Evolutionary conservation across 2,888 invertebrate genomes (phyloP).

Genomic region (Rotaria sp.): DNA sequence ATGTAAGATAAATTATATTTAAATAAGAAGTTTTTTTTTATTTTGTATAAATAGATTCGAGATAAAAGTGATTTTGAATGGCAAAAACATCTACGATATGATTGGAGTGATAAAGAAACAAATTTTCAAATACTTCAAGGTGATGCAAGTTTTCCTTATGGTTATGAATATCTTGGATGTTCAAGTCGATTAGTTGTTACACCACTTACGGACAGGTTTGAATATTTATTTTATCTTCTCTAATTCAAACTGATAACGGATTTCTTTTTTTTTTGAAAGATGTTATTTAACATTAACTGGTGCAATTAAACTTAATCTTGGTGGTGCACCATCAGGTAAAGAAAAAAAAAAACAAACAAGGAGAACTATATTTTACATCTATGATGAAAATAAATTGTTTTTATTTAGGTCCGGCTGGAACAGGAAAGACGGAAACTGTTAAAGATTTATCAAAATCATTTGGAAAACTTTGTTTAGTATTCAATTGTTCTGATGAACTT

Average conservation of each 20-base stretch:
- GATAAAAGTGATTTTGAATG: conserved; percentile 53
- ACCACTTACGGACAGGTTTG: conserved; percentile 52
- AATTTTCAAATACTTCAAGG: conserved; percentile 53
- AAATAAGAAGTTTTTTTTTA: background rate
- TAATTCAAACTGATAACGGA: background rate
- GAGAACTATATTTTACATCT: background rate
- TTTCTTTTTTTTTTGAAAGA: background rate
- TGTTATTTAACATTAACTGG: conserved; percentile 41
- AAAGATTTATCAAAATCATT: conserved; percentile 55
- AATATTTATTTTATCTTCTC: conserved; percentile 39
- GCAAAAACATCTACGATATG: conserved; percentile 54
- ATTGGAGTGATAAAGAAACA: conserved; percentile 54
- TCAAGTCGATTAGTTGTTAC: conserved; percentile 54
- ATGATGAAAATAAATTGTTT: background rate
- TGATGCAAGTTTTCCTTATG: conserved; percentile 52
- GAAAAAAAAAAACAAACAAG: too few relatives aligned
- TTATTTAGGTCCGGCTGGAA: conserved; percentile 50
- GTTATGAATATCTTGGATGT: conserved; percentile 55
- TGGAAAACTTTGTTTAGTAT: conserved; percentile 55
- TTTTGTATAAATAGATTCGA: background rate
- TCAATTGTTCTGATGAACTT: conserved; percentile 55
- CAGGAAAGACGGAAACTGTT: conserved; percentile 56
- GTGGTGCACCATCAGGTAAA: conserved; percentile 52
- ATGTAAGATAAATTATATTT: conserved; percentile 42
- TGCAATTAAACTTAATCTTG: conserved; percentile 53